These are phyloP conservation scores for Lamprologus lemairii DNA, from an alignment of 2,113 vertebrate genomes.

Conservation along the genomic window DNA sequence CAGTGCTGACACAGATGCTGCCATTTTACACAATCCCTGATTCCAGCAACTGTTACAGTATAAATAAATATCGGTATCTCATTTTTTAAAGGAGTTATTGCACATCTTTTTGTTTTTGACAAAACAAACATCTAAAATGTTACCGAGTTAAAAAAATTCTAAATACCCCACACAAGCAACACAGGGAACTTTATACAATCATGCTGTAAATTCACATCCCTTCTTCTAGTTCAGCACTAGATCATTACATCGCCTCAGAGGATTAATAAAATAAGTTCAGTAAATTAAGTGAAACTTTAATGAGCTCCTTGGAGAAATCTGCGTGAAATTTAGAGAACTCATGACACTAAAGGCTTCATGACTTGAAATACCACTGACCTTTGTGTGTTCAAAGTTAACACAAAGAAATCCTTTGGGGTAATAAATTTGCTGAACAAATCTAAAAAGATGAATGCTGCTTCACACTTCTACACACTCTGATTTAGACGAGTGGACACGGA, in stretches of 20 bases:
- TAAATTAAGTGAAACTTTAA: not conserved
- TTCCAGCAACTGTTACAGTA: not conserved
- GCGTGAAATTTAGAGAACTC: not conserved
- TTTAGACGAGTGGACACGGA: not conserved
- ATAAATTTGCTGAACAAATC: not conserved
- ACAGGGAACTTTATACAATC: not conserved
- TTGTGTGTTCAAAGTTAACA: not conserved
- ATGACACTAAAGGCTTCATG: not conserved
- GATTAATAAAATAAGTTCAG: not conserved
- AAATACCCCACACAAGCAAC: not conserved
- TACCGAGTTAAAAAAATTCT: rapidly evolving
- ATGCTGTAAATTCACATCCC: not conserved
- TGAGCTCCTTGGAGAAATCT: not conserved
- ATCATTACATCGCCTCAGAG: not conserved
- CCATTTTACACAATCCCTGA: not conserved
- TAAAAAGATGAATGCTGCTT: not conserved
- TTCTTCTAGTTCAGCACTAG: not conserved
- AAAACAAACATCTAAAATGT: not conserved
- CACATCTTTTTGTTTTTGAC: not conserved
- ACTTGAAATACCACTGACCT: not conserved
- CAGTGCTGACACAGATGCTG: not conserved
- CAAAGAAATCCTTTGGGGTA: not conserved
- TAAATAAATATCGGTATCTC: rapidly evolving
- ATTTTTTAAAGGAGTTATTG: not conserved
- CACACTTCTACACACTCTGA: not conserved